Evolutionary conservation across 2,113 vertebrate genomes (phyloP).

Genomic region (Okapia johnstoni): DNA sequence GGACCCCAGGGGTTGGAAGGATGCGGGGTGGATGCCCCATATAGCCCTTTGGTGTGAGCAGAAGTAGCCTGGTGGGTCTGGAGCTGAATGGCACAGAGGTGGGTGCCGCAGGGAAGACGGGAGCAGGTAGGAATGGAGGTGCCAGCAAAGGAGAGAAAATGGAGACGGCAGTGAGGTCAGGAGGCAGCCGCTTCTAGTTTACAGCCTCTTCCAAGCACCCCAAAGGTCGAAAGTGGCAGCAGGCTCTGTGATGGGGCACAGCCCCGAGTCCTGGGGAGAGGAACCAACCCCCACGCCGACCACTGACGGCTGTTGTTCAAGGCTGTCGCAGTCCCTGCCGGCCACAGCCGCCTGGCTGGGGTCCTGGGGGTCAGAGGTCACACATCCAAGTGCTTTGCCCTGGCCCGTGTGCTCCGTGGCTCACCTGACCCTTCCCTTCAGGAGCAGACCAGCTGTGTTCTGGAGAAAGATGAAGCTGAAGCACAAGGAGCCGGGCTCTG

Average conservation of each 20-base stretch:
- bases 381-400: background rate
- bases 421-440: background rate
- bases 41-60: background rate
- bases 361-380: background rate
- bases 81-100: background rate
- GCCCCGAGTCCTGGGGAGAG: background rate
- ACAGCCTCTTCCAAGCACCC: background rate
- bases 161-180: background rate
- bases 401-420: rapidly evolving
- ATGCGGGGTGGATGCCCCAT: background rate
- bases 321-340: rapidly evolving
- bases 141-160: background rate
- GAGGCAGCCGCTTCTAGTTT: background rate
- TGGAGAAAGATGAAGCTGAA: background rate
- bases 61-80: background rate
- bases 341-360: background rate
- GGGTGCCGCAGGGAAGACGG: background rate
- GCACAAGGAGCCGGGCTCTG: background rate
- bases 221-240: background rate
- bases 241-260: background rate
- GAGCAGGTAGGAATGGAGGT: background rate
- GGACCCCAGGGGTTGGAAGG: background rate
- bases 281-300: rapidly evolving
- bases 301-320: background rate
- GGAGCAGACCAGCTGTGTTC: background rate